Evolutionary conservation across 2,888 invertebrate species (phyloP), one percentile per base, ranked within the genome.

Genomic region (Flexamia atlantica): DNA sequence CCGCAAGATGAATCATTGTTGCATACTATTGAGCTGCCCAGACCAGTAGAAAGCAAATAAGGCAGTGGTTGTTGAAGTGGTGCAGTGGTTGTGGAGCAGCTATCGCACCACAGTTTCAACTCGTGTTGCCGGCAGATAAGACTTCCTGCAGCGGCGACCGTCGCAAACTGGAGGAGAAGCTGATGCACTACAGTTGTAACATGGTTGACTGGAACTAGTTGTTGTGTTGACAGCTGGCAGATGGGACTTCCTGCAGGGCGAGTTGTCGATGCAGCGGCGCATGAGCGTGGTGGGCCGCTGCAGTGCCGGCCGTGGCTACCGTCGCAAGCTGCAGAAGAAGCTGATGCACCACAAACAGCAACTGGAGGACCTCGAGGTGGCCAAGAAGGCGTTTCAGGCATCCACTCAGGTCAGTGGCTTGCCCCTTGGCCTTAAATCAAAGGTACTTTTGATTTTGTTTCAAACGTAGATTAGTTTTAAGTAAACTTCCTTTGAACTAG

Each of bases 191-290:
- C n/a, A n/a, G n/a, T n/a, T n/a, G n/a, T n/a, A n/a, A n/a, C n/a
- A n/a, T n/a, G 32, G n/a, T 17, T 36, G 36, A 36, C 36, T 36
- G 36, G 36, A 9, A 36, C 36, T 36, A 9, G 36, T 4, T 36
- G 36, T 9, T 57, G 57, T 64, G 28, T 64, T 64, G 64, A 30
- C 64, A 57, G 74, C 30, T 32, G 82, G 82, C 0, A 82, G 97
- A 84, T 98, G 97, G 97, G 97, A 97, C 90, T 98, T 97, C 92
- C 95, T 98, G 89, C 96, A 96, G 87, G 97, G 97, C 84, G 95
- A 95, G 89, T 92, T 91, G 88, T 93, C 88, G 89, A 93, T 90
- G 92, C 93, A 89, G 90, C 91, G 87, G 88, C 85, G 90, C 87
- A 89, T 90, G 50, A 88, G 83, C 40, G 85, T 86, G 14, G 84